Conservation (phyloP, 2,797 vertebrate genomes). For the Lepilemur ruficaudatus region DNA sequence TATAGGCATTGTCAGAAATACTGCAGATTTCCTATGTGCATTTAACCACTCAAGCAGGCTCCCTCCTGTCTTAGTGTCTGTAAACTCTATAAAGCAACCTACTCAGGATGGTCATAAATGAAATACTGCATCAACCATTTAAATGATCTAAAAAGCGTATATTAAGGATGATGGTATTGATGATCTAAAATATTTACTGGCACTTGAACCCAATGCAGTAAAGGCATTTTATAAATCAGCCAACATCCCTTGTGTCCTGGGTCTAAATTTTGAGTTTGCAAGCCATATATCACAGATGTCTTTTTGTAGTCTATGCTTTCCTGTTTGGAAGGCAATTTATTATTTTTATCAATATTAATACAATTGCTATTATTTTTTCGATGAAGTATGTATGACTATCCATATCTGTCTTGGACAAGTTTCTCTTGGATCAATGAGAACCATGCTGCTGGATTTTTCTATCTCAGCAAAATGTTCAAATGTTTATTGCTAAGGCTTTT, state of each 20-base stretch:
- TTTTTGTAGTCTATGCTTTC: slow-evolving; percentile 75
- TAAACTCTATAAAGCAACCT: slow-evolving; percentile 25
- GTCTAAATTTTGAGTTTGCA: slow-evolving; percentile 78
- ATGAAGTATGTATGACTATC: slow-evolving; percentile 29
- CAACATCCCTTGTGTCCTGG: slow-evolving; percentile 64
- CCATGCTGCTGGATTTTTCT: slow-evolving; percentile 57
- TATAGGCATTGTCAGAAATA: background rate
- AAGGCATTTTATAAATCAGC: slow-evolving; percentile 80
- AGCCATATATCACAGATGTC: slow-evolving; percentile 78
- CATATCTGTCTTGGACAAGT: slow-evolving; percentile 7
- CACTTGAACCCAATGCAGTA: slow-evolving; percentile 67
- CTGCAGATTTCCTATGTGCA: background rate
- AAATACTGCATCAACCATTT: slow-evolving; percentile 54
- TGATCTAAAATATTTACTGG: slow-evolving; percentile 75
- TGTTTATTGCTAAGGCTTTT: background rate
- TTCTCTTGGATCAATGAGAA: slow-evolving; percentile 66
- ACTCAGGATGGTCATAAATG: slow-evolving; percentile 39
- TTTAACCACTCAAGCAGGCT: slow-evolving; percentile 25
- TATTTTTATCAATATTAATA: slow-evolving; percentile 76
- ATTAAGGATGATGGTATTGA: slow-evolving; percentile 72
- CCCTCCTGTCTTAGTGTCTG: slow-evolving; percentile 16
- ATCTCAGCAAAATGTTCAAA: slow-evolving; percentile 45
- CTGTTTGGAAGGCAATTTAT: slow-evolving; percentile 78
- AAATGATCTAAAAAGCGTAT: slow-evolving; percentile 71
- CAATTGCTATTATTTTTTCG: slow-evolving; percentile 39